These are phyloP conservation scores for Peromyscus melanophrys DNA, from an alignment of 2,797 vertebrate species.

Conservation along the genomic window DNA sequence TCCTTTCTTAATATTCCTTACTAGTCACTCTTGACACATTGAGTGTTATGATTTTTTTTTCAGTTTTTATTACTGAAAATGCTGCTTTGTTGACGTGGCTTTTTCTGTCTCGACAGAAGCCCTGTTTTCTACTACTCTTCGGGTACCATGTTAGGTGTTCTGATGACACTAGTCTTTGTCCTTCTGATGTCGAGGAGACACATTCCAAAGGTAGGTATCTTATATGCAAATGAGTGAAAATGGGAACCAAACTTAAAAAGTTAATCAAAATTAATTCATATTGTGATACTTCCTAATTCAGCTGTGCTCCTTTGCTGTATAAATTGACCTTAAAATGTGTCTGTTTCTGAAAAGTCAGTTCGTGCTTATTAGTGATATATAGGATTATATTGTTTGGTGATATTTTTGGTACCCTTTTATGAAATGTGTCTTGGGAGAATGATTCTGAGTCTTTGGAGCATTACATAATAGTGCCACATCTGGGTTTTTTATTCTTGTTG, in stretches of 20 bases:
- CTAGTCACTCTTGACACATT: not conserved
- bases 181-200: conserved; percentile 89
- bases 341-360: conserved; percentile 36
- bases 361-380: conserved; percentile 23
- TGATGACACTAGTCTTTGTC: conserved; percentile 88
- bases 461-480: not conserved
- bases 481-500: not conserved
- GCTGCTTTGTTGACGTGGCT: not conserved
- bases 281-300: not conserved
- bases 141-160: conserved; percentile 87
- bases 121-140: conserved; percentile 88
- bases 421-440: not conserved
- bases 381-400: conserved; percentile 5
- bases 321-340: conserved; percentile 35
- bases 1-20: conserved; percentile 30
- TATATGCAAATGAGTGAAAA: conserved; percentile 64
- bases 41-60: not conserved
- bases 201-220: conserved; percentile 89
- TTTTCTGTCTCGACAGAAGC: conserved; percentile 87
- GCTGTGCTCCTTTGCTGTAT: not conserved
- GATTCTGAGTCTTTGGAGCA: not conserved
- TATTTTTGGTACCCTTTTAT: conserved; percentile 31
- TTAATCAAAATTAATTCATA: not conserved
- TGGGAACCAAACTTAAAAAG: conserved; percentile 52
- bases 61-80: conserved; percentile 38